Evolutionary conservation across 2,888 invertebrate genomes (phyloP).

Genomic region (Caenorhabditis sp.): DNA sequence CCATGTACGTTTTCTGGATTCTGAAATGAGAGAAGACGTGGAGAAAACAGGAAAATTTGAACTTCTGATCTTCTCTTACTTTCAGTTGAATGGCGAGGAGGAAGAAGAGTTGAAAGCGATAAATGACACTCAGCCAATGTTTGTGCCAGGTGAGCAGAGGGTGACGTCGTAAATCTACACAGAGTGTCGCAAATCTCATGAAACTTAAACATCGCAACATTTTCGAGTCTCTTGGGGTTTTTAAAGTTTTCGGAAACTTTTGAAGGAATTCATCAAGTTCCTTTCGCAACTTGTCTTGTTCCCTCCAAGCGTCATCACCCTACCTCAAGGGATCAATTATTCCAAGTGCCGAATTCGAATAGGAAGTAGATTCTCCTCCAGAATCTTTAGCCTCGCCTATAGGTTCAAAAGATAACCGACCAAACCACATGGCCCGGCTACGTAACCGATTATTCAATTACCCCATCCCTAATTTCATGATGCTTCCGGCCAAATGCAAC

Average conservation of each 20-base stretch:
- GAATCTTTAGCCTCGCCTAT: background rate
- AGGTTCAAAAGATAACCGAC: conserved; percentile 10
- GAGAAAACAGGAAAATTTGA: no score
- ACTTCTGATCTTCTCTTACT: no score
- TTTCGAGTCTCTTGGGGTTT: background rate
- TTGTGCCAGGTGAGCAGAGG: conserved; percentile 53
- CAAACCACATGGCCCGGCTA: conserved; percentile 24
- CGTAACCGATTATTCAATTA: conserved; percentile 33
- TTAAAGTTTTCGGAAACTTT: background rate
- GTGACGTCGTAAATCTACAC: background rate
- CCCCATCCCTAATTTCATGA: conserved; percentile 24
- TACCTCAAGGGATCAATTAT: conserved; percentile 2
- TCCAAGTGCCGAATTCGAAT: background rate
- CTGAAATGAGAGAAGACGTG: background rate
- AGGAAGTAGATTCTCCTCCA: background rate
- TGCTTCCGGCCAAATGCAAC: conserved; percentile 16
- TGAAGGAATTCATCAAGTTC: conserved; percentile 6
- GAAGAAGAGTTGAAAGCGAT: conserved; percentile 16
- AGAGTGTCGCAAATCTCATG: background rate
- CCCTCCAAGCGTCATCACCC: background rate
- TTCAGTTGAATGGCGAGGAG: conserved; percentile 43
- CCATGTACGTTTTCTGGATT: conserved; percentile 39
- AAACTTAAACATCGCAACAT: background rate
- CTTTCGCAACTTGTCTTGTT: background rate
- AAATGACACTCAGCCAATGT: conserved; percentile 44